phyloP scores from a whole-genome alignment of 2,888 invertebrate species.

The Cylindroiulus punctatus region DNA sequence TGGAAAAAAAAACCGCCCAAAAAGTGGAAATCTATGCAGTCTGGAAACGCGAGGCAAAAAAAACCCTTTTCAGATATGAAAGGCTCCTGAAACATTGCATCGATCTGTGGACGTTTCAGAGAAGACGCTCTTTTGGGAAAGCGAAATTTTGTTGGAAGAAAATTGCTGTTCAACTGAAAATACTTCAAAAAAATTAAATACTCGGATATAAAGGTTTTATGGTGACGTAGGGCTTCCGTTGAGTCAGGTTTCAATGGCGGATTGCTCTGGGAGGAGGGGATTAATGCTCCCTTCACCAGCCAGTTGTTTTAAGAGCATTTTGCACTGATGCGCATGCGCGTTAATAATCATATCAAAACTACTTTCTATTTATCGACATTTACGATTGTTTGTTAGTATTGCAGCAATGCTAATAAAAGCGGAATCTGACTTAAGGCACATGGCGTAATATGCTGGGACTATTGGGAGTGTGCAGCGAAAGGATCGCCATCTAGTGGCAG shows the following conservation, averaged over 20 bases:
- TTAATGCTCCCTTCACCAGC: not conserved
- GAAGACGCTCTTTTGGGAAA: not conserved
- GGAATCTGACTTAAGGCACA: too few species aligned
- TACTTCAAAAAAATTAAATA: not conserved
- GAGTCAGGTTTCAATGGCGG: not conserved
- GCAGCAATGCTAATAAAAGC: too few species aligned
- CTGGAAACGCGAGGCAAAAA: not conserved
- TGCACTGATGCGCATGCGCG: not conserved
- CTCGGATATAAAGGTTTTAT: not conserved
- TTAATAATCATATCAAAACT: not conserved
- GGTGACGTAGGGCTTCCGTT: not conserved
- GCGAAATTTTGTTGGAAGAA: not conserved
- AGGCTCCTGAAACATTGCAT: conserved; percentile 1
- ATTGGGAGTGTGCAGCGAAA: too few species aligned
- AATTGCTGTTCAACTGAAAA: conserved; percentile 26
- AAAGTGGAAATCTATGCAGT: not conserved
- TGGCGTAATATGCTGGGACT: too few species aligned
- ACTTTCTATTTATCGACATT: not conserved
- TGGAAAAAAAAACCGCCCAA: not conserved
- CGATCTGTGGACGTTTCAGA: not conserved
- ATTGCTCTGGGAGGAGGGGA: not conserved
- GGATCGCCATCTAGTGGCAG: too few species aligned
- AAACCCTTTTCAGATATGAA: not conserved
- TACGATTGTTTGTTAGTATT: not conserved
- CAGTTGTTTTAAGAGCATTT: not conserved